phyloP scores from a whole-genome alignment of 1,140 invertebrate species.

The Chelonus insularis region DNA sequence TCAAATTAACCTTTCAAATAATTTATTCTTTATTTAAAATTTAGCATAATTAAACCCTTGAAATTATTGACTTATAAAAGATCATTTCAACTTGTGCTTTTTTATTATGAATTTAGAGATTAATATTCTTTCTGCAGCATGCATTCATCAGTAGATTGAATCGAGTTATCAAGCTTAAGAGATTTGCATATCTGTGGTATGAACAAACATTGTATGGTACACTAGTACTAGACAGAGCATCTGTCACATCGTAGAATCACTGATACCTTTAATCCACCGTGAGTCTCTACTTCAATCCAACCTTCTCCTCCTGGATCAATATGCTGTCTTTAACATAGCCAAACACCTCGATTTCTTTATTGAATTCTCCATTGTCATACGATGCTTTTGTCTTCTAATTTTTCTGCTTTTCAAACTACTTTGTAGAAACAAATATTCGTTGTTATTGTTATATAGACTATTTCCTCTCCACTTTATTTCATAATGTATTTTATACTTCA shows the following conservation, averaged over 20 bases:
- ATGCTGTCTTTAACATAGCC: not conserved
- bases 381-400: not conserved
- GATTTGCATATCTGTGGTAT: constrained; percentile 24
- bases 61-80: too few relatives aligned
- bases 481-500: too few relatives aligned
- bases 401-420: too few relatives aligned
- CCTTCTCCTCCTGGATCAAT: not conserved
- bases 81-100: too few relatives aligned
- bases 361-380: not conserved
- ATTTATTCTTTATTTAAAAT: too few relatives aligned
- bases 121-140: not conserved
- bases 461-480: too few relatives aligned
- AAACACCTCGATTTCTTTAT: constrained; percentile 9
- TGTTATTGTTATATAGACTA: too few relatives aligned
- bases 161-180: constrained; percentile 12
- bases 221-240: constrained; percentile 13
- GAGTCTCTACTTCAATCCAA: constrained; percentile 22
- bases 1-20: too few relatives aligned
- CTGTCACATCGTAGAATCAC: constrained; percentile 9
- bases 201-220: constrained; percentile 13
- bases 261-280: constrained; percentile 22
- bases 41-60: too few relatives aligned
- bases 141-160: constrained; percentile 1
- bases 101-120: constrained; percentile 14
- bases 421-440: too few relatives aligned